Percentiles rank a stretch among this genome's conserved stretches.
Conservation (phyloP, 1,140 invertebrate species). For the Aphidius gifuensis region DNA sequence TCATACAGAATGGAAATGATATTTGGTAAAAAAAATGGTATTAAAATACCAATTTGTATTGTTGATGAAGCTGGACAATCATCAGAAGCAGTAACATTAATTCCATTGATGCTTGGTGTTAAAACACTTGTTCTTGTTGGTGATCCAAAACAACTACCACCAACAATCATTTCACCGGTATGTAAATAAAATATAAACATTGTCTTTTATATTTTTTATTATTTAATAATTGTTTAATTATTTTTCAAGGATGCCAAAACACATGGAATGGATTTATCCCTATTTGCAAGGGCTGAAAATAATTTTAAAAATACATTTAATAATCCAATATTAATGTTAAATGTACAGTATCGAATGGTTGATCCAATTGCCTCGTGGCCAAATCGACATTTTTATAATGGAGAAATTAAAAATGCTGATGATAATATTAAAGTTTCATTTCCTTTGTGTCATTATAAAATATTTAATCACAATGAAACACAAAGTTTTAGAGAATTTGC, state of each 20-base stretch:
- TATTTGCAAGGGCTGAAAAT: slow-evolving; percentile 63
- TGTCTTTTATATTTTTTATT: too few species aligned
- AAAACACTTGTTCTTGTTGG: slow-evolving; percentile 81
- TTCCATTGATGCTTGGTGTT: slow-evolving; percentile 73
- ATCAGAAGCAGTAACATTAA: slow-evolving; percentile 77
- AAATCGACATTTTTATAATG: slow-evolving; percentile 74
- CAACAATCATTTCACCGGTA: slow-evolving; percentile 67
- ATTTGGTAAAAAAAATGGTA: not conserved
- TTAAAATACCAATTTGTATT: slow-evolving; percentile 75
- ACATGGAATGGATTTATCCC: slow-evolving; percentile 59
- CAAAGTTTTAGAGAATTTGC: not conserved
- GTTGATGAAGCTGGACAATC: slow-evolving; percentile 90
- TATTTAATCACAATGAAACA: too few species aligned
- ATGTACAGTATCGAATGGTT: slow-evolving; percentile 85
- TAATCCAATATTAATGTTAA: slow-evolving; percentile 58
- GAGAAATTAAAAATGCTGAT: slow-evolving; percentile 56
- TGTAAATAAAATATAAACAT: too few species aligned
- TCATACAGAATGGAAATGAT: slow-evolving; percentile 6
- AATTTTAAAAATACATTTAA: slow-evolving; percentile 43
- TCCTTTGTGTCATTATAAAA: too few species aligned
- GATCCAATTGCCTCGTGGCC: slow-evolving; percentile 73
- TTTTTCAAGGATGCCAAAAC: slow-evolving; percentile 57
- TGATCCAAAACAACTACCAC: slow-evolving; percentile 82
- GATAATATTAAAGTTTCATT: too few species aligned
- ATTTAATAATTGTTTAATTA: too few species aligned